Evolutionary conservation across 2,888 invertebrate species (phyloP).

Genomic region (Pseudanteris insignis): DNA sequence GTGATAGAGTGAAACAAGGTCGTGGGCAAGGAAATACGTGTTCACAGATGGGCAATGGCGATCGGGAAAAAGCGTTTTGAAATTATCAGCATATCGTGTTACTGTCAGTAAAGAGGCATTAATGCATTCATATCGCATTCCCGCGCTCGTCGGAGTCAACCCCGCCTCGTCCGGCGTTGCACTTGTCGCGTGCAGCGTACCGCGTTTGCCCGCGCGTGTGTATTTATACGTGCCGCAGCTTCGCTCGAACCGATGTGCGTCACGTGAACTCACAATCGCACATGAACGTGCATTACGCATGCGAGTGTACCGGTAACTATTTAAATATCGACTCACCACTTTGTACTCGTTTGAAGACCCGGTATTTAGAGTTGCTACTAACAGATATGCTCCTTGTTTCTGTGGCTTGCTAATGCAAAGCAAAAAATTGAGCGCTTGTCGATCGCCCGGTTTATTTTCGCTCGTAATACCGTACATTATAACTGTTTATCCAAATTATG

Average conservation of each 20-base stretch:
- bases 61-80: conserved; percentile 42
- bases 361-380: conserved; percentile 36
- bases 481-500: too few relatives aligned
- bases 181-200: conserved; percentile 47
- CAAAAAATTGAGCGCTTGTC: too few relatives aligned
- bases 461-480: too few relatives aligned
- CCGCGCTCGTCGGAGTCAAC: conserved; percentile 49
- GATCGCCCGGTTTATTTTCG: too few relatives aligned
- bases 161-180: conserved; percentile 44
- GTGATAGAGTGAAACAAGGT: conserved; percentile 29
- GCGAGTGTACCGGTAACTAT: conserved; percentile 36
- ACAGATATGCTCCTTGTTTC: too few relatives aligned
- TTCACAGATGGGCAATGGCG: conserved; percentile 32
- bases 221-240: conserved; percentile 4
- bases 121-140: conserved; percentile 59
- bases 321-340: conserved; percentile 41
- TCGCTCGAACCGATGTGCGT: conserved; percentile 11
- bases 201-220: conserved; percentile 17
- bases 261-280: conserved; percentile 23
- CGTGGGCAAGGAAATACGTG: conserved; percentile 24
- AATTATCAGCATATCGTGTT: conserved; percentile 56
- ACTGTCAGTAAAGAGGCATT: conserved; percentile 58
- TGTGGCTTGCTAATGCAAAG: too few relatives aligned
- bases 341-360: conserved; percentile 32
- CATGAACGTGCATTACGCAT: conserved; percentile 32